Conservation (phyloP, 2,888 invertebrate species). For the Ceriagrion tenellum region DNA sequence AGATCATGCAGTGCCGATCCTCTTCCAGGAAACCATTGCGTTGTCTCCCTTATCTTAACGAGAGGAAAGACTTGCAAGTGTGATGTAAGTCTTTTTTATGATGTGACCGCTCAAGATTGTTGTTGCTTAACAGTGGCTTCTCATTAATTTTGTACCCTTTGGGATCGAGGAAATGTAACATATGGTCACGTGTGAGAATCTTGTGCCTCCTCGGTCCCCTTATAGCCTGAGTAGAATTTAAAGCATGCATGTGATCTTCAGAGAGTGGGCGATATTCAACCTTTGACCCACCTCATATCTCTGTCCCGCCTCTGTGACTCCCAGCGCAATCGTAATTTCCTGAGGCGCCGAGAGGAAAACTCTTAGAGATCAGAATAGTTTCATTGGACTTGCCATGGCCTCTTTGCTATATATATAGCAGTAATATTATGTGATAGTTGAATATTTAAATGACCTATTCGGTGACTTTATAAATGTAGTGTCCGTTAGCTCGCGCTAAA, state of each 20-base stretch:
- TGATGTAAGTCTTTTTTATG: background rate
- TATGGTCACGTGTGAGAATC: background rate
- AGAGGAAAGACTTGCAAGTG: background rate
- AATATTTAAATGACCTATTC: no score
- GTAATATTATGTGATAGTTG: no score
- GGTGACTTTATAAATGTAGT: no score
- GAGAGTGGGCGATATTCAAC: background rate
- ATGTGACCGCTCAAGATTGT: background rate
- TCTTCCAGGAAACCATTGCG: background rate
- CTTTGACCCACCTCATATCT: background rate
- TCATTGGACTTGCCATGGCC: no score
- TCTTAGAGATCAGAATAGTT: background rate
- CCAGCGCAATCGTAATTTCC: background rate
- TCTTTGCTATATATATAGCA: no score
- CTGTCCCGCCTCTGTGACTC: background rate
- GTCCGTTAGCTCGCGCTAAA: no score
- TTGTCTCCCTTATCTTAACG: background rate
- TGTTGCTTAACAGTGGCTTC: background rate
- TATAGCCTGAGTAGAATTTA: background rate
- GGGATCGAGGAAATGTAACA: background rate
- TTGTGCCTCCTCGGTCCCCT: background rate
- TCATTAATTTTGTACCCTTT: background rate
- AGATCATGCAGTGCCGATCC: background rate
- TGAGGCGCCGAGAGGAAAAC: background rate
- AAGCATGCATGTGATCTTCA: slow-evolving; percentile 1